These are phyloP conservation scores for Elmis aenea DNA, from an alignment of 2,888 invertebrate genomes.

Conservation along the genomic window DNA sequence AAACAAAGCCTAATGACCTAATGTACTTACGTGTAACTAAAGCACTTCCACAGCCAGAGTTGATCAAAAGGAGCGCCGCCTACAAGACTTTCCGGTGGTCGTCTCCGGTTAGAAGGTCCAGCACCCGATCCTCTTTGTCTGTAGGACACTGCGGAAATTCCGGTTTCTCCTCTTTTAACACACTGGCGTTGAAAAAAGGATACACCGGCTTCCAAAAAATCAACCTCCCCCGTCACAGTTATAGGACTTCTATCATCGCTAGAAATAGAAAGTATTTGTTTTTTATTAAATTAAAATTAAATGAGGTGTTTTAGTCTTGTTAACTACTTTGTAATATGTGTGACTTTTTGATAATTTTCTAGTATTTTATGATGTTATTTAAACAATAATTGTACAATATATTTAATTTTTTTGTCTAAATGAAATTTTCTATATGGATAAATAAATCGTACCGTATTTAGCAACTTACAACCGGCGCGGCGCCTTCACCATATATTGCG, in stretches of 20 bases:
- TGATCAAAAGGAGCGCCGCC: constrained; percentile 56
- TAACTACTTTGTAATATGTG: too few species aligned
- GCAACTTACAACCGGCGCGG: too few species aligned
- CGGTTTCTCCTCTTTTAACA: constrained; percentile 51
- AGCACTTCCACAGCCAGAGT: constrained; percentile 65
- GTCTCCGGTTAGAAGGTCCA: constrained; percentile 38
- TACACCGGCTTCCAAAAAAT: constrained; percentile 60
- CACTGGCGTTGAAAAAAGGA: constrained; percentile 56
- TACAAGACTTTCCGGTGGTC: constrained; percentile 54
- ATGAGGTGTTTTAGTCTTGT: too few species aligned
- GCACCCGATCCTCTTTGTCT: constrained; percentile 52
- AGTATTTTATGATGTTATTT: too few species aligned
- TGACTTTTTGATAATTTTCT: too few species aligned
- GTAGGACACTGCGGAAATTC: constrained; percentile 50
- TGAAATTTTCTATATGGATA: too few species aligned
- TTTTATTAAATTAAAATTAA: too few species aligned
- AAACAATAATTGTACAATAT: too few species aligned
- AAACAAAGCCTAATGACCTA: constrained; percentile 1
- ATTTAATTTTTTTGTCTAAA: too few species aligned
- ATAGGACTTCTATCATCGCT: constrained; percentile 38
- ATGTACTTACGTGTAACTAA: constrained; percentile 57
- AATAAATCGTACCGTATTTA: too few species aligned
- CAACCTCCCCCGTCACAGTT: constrained; percentile 42
- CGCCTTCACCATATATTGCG: too few species aligned
- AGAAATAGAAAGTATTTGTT: constrained; percentile 23